Base-by-base conservation (phyloP, 1,140 invertebrate genomes). In the Dolichoris vasculosae region DNA sequence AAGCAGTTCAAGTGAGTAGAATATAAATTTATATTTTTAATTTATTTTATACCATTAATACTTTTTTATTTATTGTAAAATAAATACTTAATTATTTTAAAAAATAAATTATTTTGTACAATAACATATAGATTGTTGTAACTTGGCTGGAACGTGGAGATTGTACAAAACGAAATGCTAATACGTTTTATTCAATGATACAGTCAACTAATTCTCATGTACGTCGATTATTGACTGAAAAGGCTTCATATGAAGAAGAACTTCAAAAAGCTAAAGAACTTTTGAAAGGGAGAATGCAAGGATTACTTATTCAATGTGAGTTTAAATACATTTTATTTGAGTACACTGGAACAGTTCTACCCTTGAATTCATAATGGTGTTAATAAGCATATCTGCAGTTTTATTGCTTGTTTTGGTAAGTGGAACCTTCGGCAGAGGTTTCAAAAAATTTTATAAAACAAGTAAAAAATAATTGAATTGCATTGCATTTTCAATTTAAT, bases 131-230 rank as follows among this genome's bases (percentile, higher is more conserved):
- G 94, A 96, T 97, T n/a, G 95, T 98, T 2, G 95, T 96, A 0
- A 96, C 96, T 0, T 99, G 98, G 98, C 90, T 99, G 87, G 97
- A 98, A 90, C 95, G 97, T 30, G 98, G 98, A 8, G 97, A 98
- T 89, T 98, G 97, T 89, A 97, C 95, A 86, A 98, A 98, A 91
- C 95, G 96, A 77, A 98, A 98, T 91, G 95, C 97, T 0, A 97
- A 97, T 89, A 95, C 95, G 0, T 99, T 99, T 93, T 99, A 99
- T 91, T 97, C 97, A 0, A 97, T 99, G 96, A 97, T 99, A 83
- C 98, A 99, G 92, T 97, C 97, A 26, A 97, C 96, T 0, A 98
- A 99, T 92, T 97, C 97, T 6, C 98, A 99, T 88, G 96, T 98
- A 0, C 94, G 97, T 26, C 93, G 97, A 69, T 93, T 99, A 4